These are phyloP conservation scores for Cephalotes varians DNA, from an alignment of 2,888 invertebrate species.

Conservation along the genomic window DNA sequence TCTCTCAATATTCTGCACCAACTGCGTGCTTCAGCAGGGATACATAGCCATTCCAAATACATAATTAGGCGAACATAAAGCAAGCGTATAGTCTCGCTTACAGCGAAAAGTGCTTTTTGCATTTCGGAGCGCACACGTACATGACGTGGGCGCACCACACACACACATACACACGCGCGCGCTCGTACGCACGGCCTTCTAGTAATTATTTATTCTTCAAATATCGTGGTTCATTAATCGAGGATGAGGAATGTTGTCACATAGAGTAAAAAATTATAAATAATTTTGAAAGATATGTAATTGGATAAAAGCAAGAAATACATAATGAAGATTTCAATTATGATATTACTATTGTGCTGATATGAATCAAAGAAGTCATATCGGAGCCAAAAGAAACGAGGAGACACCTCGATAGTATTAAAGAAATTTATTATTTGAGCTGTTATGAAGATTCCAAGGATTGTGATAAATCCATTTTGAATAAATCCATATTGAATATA, in stretches of 20 bases:
- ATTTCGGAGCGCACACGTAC: background rate
- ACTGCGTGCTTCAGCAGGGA: background rate
- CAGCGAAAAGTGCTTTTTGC: background rate
- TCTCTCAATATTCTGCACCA: background rate
- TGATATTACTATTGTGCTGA: background rate
- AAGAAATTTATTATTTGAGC: background rate
- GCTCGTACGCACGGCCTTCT: background rate
- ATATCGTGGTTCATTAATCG: background rate
- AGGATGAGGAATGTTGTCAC: background rate
- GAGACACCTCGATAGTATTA: background rate
- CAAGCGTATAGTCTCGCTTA: slow-evolving; percentile 5
- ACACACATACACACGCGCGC: too few species aligned
- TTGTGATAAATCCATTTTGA: background rate
- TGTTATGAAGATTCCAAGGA: background rate
- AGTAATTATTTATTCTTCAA: background rate
- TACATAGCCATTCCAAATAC: background rate
- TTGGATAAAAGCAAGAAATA: background rate
- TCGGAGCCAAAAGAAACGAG: too few species aligned
- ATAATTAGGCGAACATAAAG: slow-evolving; percentile 35
- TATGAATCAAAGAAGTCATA: too few species aligned
- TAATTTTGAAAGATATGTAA: background rate
- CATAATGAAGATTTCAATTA: background rate
- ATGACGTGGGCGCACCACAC: too few species aligned
- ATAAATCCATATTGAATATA: background rate
- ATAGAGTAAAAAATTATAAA: background rate